Conservation (phyloP, 35 echinoderm and acorn worm genomes). For the Ptychodera flava region DNA sequence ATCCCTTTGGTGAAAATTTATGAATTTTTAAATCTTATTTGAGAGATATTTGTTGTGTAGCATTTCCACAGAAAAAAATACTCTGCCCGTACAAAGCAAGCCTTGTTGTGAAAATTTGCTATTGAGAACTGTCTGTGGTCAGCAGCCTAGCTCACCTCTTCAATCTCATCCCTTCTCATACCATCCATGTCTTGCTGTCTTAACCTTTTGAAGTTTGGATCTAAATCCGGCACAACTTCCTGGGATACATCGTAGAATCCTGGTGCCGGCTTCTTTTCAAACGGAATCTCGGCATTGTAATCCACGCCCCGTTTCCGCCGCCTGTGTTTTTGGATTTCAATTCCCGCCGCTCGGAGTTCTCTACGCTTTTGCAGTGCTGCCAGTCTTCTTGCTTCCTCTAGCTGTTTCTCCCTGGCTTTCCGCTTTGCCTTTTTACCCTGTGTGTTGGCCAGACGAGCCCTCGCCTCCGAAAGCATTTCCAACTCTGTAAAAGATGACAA, state of each 20-base stretch:
- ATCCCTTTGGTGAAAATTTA: no score
- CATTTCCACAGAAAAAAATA: no score
- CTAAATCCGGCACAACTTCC: constrained; percentile 43
- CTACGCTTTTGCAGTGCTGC: constrained; percentile 83
- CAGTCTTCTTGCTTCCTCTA: constrained; percentile 80
- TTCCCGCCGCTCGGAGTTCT: constrained; percentile 79
- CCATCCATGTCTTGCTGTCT: constrained; percentile 81
- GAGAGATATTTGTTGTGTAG: no score
- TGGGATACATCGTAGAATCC: constrained; percentile 82
- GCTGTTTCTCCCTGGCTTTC: constrained; percentile 89
- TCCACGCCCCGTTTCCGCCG: constrained; percentile 78
- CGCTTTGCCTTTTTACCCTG: constrained; percentile 98
- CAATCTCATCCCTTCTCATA: constrained; percentile 68
- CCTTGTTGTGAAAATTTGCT: no score
- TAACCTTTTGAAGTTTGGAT: constrained; percentile 89
- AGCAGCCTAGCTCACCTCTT: constrained; percentile 68
- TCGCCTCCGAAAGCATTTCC: constrained; percentile 97
- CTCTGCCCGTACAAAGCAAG: no score
- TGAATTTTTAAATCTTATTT: no score
- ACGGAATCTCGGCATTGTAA: constrained; percentile 98
- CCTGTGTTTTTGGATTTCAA: constrained; percentile 78
- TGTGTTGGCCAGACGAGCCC: constrained; percentile 95
- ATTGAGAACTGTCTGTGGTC: no score
- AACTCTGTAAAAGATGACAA: constrained; percentile 48
- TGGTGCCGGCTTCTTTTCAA: constrained; percentile 94